Evolutionary conservation across 92 coral and sea anemone genomes (phyloP).

Genomic region (Siderastrea siderea): DNA sequence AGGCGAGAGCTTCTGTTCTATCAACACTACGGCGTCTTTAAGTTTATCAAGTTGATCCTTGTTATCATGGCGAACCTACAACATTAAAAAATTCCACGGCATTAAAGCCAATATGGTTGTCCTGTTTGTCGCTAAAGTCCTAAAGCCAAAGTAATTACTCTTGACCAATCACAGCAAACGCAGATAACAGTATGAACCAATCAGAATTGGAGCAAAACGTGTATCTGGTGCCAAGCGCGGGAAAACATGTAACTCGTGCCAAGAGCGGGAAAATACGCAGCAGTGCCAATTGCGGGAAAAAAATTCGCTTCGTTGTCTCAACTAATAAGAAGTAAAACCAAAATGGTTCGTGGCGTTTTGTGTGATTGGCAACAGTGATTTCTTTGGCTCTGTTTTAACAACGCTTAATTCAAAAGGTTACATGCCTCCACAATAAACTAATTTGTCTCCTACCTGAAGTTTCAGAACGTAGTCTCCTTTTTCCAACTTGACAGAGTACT

Average conservation of each 20-base stretch:
- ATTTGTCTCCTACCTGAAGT: slow-evolving; percentile 75
- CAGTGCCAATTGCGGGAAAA: background rate
- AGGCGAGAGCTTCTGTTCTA: slow-evolving; percentile 91
- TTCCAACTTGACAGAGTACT: slow-evolving; percentile 93
- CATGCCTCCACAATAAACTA: background rate
- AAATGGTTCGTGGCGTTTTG: background rate
- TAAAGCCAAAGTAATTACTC: background rate
- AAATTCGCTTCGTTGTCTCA: too few species aligned
- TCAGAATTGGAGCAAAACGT: background rate
- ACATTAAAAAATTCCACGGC: background rate
- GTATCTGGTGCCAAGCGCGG: background rate
- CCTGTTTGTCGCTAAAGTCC: too few species aligned
- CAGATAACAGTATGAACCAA: background rate
- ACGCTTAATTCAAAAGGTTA: background rate
- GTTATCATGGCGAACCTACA: slow-evolving; percentile 96
- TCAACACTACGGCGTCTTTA: slow-evolving; percentile 80
- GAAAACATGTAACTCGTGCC: background rate
- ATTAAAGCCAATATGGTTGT: too few species aligned
- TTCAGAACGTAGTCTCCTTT: slow-evolving; percentile 90
- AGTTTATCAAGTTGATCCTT: slow-evolving; percentile 94
- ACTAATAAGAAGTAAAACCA: too few species aligned
- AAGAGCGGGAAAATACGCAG: too few species aligned
- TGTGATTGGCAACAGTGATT: background rate
- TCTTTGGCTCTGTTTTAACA: too few species aligned
- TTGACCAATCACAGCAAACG: background rate